Conservation (phyloP, 1,140 invertebrate species). For the Formica exsecta region DNA sequence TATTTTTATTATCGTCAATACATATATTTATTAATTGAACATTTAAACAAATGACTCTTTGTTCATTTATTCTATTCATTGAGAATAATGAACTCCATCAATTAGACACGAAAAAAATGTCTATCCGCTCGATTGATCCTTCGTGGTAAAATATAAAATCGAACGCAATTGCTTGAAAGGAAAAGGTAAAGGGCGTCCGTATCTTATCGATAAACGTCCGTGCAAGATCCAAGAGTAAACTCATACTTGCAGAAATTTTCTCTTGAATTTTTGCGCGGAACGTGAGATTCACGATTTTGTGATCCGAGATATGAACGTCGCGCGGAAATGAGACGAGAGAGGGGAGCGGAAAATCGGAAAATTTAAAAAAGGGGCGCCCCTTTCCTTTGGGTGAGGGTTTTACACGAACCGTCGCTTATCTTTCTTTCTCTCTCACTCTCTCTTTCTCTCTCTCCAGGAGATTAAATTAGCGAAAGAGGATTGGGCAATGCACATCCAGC, state of each 20-base stretch:
- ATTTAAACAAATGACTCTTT: background rate
- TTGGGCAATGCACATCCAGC: conserved; percentile 45
- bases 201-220: background rate
- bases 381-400: conserved; percentile 32
- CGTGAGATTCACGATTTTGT: background rate
- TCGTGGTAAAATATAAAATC: conserved; percentile 32
- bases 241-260: background rate
- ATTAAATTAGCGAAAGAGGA: conserved; percentile 60
- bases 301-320: background rate
- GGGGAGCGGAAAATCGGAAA: background rate
- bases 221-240: background rate
- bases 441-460: background rate
- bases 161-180: conserved; percentile 39
- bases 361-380: background rate
- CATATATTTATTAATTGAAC: background rate
- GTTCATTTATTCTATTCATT: background rate
- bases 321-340: background rate
- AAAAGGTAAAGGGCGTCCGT: background rate
- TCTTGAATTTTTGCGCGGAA: background rate
- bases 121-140: conserved; percentile 43
- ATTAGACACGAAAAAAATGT: background rate
- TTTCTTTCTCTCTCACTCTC: too few relatives aligned
- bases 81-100: background rate
- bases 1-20: background rate
- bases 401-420: background rate